Conservation (phyloP, 2,888 invertebrate genomes). For the Podotricha telesiphe region DNA sequence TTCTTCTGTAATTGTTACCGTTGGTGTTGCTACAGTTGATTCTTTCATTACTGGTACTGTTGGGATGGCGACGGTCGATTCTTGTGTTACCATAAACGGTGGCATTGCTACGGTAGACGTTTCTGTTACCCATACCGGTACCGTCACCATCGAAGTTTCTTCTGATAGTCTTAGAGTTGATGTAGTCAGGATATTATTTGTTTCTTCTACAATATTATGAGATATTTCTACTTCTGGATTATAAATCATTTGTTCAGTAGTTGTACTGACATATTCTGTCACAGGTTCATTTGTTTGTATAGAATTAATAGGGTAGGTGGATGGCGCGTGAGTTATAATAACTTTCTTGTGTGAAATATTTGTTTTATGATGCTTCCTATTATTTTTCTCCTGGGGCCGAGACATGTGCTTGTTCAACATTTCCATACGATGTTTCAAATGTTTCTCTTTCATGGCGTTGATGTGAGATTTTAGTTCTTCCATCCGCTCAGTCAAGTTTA, state of each 20-base stretch:
- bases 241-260: background rate
- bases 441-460: constrained; percentile 15
- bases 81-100: background rate
- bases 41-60: background rate
- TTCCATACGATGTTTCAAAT: constrained; percentile 18
- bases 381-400: background rate
- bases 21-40: background rate
- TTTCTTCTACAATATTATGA: background rate
- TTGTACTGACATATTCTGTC: background rate
- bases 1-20: background rate
- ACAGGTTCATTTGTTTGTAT: background rate
- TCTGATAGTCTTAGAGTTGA: background rate
- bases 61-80: background rate
- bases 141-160: background rate
- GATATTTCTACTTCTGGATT: background rate
- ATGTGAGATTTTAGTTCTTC: constrained; percentile 7
- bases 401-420: background rate
- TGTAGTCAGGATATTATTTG: background rate
- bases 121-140: background rate
- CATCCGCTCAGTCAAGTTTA: constrained; percentile 7
- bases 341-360: background rate
- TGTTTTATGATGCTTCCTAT: background rate
- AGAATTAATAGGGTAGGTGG: background rate
- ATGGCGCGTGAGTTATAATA: background rate
- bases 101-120: background rate